phyloP scores from a whole-genome alignment of 2,888 invertebrate species.

The Isotomurus palustris region DNA sequence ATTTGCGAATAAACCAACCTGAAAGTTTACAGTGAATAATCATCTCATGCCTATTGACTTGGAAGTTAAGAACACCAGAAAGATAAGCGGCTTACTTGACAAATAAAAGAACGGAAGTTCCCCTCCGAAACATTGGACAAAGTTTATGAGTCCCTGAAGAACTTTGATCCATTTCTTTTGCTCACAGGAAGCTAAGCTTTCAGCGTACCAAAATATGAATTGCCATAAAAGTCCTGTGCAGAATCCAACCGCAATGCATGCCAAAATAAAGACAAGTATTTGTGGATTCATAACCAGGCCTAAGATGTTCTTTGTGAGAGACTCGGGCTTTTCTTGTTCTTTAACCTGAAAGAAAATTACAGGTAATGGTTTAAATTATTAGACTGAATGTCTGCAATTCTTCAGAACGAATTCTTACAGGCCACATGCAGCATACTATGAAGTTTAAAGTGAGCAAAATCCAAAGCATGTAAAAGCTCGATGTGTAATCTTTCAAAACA shows the following conservation, averaged over 20 bases:
- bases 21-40: conserved; percentile 43
- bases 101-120: conserved; percentile 83
- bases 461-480: conserved; percentile 69
- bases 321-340: conserved; percentile 40
- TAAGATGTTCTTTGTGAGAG: conserved; percentile 60
- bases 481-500: conserved; percentile 65
- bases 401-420: conserved; percentile 21
- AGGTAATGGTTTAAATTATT: background rate
- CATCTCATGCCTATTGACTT: background rate
- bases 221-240: conserved; percentile 82
- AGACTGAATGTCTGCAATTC: background rate
- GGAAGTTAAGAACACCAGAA: background rate
- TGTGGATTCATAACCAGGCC: conserved; percentile 61
- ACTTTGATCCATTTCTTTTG: conserved; percentile 63
- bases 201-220: conserved; percentile 79
- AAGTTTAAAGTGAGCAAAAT: conserved; percentile 36
- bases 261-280: conserved; percentile 68
- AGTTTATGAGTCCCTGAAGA: conserved; percentile 67
- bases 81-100: conserved; percentile 52
- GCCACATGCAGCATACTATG: conserved; percentile 43
- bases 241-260: conserved; percentile 76
- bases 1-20: conserved; percentile 67
- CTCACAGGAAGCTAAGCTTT: conserved; percentile 60
- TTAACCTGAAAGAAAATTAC: conserved; percentile 48
- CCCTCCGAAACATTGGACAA: conserved; percentile 75